phyloP scores from a whole-genome alignment of 2,113 vertebrate genomes.

The Dinomys branickii region DNA sequence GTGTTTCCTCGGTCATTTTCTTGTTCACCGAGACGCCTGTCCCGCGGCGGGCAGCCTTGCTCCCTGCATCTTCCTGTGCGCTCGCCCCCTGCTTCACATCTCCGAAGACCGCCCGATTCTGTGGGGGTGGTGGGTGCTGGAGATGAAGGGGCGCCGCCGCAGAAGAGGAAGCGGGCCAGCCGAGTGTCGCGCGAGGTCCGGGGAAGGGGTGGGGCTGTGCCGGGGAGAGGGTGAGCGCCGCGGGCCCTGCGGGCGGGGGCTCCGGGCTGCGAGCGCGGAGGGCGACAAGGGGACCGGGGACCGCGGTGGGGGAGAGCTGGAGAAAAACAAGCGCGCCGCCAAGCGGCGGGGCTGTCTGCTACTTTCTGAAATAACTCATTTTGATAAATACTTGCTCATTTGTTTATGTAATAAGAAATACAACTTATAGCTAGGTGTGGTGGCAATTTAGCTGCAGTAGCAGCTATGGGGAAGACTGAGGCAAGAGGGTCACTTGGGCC shows the following conservation, averaged over 20 bases:
- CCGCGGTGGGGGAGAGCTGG: conserved; percentile 19
- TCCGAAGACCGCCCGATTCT: conserved; percentile 76
- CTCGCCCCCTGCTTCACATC: conserved; percentile 81
- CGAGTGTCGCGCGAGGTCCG: conserved; percentile 44
- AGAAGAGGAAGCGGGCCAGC: conserved; percentile 59
- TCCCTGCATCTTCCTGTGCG: conserved; percentile 90
- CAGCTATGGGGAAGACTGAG: neutral
- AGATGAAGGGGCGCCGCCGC: conserved; percentile 72
- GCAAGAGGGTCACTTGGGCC: neutral
- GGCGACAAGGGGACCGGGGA: conserved; percentile 61
- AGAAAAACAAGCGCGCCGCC: conserved; percentile 76
- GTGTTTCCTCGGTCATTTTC: conserved; percentile 94
- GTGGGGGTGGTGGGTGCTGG: conserved; percentile 48
- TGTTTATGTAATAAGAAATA: conserved; percentile 10
- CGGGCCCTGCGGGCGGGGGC: conserved; percentile 38
- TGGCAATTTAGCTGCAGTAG: neutral
- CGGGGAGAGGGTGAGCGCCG: neutral
- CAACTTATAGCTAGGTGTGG: neutral
- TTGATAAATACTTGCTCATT: neutral
- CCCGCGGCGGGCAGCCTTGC: conserved; percentile 89
- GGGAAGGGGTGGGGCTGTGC: conserved; percentile 21
- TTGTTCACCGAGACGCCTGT: conserved; percentile 88
- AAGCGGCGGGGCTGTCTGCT: conserved; percentile 55
- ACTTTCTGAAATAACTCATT: conserved; percentile 42
- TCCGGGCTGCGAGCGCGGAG: conserved; percentile 3